Percentiles rank a stretch among this genome's conserved stretches.
Evolutionary conservation across 64 coral and sea anemone genomes (phyloP).

Genomic region (Montipora cactus): DNA sequence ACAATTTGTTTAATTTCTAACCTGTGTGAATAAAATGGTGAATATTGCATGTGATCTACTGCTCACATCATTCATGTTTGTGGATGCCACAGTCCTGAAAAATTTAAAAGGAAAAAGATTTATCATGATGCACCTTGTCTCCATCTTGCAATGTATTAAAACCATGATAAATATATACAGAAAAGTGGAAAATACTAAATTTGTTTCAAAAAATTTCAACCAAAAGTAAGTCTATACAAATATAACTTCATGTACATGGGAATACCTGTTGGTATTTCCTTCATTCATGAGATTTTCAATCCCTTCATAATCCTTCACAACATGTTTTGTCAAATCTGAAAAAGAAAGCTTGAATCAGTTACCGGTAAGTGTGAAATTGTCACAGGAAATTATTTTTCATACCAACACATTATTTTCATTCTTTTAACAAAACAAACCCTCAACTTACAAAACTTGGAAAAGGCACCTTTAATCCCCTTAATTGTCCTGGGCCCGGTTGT

Average conservation of each 20-base stretch:
- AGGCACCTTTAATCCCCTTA: no score
- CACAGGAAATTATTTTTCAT: no score
- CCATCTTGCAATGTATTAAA: no score
- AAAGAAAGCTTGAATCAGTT: not conserved
- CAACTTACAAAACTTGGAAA: no score
- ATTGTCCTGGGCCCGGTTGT: no score
- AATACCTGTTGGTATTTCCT: conserved; percentile 89
- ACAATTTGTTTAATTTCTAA: not conserved
- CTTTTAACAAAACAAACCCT: no score
- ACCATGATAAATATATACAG: no score
- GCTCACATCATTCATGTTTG: conserved; percentile 97
- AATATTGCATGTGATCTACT: conserved; percentile 98
- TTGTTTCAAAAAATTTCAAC: not conserved
- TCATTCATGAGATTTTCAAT: conserved; percentile 87
- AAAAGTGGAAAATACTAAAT: not conserved
- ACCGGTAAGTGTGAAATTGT: not conserved
- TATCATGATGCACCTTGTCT: not conserved
- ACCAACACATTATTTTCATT: no score
- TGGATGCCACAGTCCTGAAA: conserved; percentile 90
- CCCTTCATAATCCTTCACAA: conserved; percentile 82
- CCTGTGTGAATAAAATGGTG: conserved; percentile 96
- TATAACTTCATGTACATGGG: not conserved
- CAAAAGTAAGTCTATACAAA: no score
- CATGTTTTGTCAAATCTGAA: conserved; percentile 88
- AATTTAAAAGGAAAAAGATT: not conserved